Evolutionary conservation across 2,797 vertebrate genomes (phyloP), one percentile per base, ranked within the genome.

Genomic region (Scleropages formosus): DNA sequence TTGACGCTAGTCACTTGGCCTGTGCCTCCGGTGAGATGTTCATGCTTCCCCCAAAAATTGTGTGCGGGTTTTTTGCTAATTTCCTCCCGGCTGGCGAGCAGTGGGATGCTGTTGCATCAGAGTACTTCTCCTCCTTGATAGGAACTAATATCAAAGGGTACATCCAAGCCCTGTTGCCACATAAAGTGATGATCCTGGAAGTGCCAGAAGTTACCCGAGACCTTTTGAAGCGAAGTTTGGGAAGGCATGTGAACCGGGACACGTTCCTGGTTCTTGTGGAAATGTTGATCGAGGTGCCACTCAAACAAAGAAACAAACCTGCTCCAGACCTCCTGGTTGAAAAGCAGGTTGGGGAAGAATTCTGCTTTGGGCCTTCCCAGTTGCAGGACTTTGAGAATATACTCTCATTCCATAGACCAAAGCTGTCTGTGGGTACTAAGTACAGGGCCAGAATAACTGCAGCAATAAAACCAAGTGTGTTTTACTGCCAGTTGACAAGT

Each of bases 41-140:
- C 83, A 90, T 88, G 39, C 88, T 98, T 46, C 95, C 95, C 58
- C 94, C 96, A 4, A 94, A 93, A 81, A 86, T 95, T 9, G 80
- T 95, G 62, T 92, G 87, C 76, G 97, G 96, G 1, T 87, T 97
- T 87, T 94, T 98, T 83, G 91, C 95, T 76, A 96, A 93, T 80
- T 87, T 98, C 65, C 84, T 98, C 74, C 92, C 96, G 47, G 27
- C 90, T 82, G 86, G 86, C 62, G 85, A 92, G 74, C 90, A 78
- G 76, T 93, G 93, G 91, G 56, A 81, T 76, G 81, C 88, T 20
- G 86, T 88, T 20, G 87, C 94, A 6, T 27, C 93, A 51, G 89
- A 89, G 49, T 98, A 94, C 82, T 95, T 98, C 69, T 91, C 85
- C 1, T 93, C 88, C 65, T 84, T 96, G 72, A 85, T 92, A 31